Conservation (phyloP, 2,797 vertebrate genomes). For the Myotis myotis region DNA sequence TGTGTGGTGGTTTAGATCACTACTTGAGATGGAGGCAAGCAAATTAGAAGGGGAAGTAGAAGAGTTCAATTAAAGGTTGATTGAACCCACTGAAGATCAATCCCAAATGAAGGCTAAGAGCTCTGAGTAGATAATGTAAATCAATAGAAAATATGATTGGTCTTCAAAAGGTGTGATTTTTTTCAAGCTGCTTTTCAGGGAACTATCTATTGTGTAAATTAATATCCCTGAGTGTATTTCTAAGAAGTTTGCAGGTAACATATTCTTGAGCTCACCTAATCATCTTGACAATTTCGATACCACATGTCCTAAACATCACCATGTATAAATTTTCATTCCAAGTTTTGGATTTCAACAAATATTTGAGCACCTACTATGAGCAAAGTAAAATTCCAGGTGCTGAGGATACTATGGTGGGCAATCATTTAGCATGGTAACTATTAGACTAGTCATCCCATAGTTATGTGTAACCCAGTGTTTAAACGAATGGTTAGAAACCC, state of each 20-base stretch:
- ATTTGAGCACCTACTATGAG: not conserved
- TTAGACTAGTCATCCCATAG: not conserved
- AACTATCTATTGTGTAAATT: slow-evolving; percentile 45
- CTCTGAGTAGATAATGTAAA: slow-evolving; percentile 54
- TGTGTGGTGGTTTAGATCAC: not conserved
- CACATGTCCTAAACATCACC: not conserved
- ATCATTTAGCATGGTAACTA: not conserved
- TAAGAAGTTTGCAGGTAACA: not conserved
- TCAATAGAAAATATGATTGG: slow-evolving; percentile 66
- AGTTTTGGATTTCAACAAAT: not conserved
- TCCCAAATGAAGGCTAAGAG: slow-evolving; percentile 49
- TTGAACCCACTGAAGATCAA: slow-evolving; percentile 51
- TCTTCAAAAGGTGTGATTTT: slow-evolving; percentile 29
- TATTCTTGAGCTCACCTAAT: not conserved
- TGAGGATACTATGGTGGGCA: not conserved
- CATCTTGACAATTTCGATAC: not conserved
- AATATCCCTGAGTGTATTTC: slow-evolving; percentile 19
- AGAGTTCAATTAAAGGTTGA: slow-evolving; percentile 60
- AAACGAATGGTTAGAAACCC: not conserved
- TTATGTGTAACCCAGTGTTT: not conserved
- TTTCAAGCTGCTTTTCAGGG: slow-evolving; percentile 62
- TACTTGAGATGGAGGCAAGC: not conserved
- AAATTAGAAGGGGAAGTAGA: slow-evolving; percentile 28
- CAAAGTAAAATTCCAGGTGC: not conserved
- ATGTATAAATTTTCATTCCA: not conserved